Evolutionary conservation across 2,113 vertebrate genomes (phyloP).

Genomic region (Spea multiplicata): DNA sequence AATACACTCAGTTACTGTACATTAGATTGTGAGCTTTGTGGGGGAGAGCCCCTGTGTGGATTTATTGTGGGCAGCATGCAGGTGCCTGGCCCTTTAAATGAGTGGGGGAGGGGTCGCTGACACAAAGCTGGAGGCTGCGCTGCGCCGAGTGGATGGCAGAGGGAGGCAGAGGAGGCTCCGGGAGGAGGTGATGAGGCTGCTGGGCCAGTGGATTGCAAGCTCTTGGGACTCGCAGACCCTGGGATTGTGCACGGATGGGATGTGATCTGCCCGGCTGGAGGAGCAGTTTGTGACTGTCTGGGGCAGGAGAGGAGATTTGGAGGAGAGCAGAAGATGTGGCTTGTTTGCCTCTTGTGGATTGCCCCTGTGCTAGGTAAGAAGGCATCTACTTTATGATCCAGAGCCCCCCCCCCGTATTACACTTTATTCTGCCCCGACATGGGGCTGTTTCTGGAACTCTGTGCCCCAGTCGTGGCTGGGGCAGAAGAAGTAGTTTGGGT

Average conservation of each 20-base stretch:
- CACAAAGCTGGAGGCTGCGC: slow-evolving; percentile 34
- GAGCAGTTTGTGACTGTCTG: neutral
- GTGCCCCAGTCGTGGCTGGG: too few species aligned
- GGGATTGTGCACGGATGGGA: neutral
- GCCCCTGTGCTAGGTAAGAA: slow-evolving; percentile 36
- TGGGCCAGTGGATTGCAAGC: too few species aligned
- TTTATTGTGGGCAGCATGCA: neutral
- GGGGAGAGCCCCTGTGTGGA: too few species aligned
- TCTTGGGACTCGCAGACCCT: neutral
- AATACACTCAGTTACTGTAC: too few species aligned
- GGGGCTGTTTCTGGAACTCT: too few species aligned
- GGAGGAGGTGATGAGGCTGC: slow-evolving; percentile 1
- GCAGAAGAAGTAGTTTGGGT: too few species aligned
- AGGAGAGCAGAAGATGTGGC: slow-evolving; percentile 27
- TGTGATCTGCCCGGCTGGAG: neutral
- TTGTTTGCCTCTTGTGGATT: slow-evolving; percentile 26
- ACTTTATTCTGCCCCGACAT: too few species aligned
- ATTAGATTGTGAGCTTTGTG: neutral
- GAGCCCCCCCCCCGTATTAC: too few species aligned
- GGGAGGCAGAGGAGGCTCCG: neutral
- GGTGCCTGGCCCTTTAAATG: slow-evolving; percentile 45
- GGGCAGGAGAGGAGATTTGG: neutral
- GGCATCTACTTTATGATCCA: too few species aligned
- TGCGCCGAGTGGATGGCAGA: slow-evolving; percentile 3
- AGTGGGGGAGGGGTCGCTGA: slow-evolving; percentile 23